Percentiles rank a stretch among this genome's conserved stretches.
Conservation (phyloP, 2,888 invertebrate species). For the Lottia scabra region DNA sequence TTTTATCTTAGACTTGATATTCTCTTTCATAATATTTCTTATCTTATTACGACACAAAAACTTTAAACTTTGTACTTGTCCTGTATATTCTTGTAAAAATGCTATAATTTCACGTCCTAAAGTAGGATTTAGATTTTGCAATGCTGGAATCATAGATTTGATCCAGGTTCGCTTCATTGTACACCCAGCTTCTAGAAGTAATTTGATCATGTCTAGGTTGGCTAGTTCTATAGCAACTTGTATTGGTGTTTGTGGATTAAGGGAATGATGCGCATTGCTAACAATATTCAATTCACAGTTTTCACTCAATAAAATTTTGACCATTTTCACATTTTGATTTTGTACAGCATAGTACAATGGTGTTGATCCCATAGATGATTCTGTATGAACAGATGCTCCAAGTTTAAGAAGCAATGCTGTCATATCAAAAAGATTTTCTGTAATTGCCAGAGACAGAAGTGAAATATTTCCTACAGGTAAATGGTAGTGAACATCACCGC, state of each 20-base stretch:
- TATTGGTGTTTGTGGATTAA: slow-evolving; percentile 52
- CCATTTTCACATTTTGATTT: slow-evolving; percentile 38
- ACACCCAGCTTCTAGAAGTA: slow-evolving; percentile 49
- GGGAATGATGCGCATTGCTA: slow-evolving; percentile 36
- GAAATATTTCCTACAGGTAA: slow-evolving; percentile 36
- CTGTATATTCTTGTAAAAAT: slow-evolving; percentile 23
- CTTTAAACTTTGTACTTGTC: slow-evolving; percentile 38
- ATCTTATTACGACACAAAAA: slow-evolving; percentile 39
- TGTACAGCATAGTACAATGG: slow-evolving; percentile 49
- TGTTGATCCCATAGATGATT: slow-evolving; percentile 39
- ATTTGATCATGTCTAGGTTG: slow-evolving; percentile 42
- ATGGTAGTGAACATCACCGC: slow-evolving; percentile 46
- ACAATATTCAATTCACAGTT: slow-evolving; percentile 49
- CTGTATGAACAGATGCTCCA: slow-evolving; percentile 39
- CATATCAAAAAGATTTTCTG: slow-evolving; percentile 40
- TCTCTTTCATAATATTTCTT: slow-evolving; percentile 32
- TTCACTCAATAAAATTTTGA: slow-evolving; percentile 50
- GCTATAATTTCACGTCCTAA: not conserved
- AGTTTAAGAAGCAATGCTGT: slow-evolving; percentile 40
- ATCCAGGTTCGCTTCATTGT: slow-evolving; percentile 37
- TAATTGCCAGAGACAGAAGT: slow-evolving; percentile 44
- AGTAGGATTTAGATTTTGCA: not conserved
- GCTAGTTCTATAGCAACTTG: slow-evolving; percentile 47
- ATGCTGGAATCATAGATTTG: slow-evolving; percentile 26
- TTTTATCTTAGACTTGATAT: slow-evolving; percentile 28